Evolutionary conservation across 2,797 vertebrate genomes (phyloP).

Genomic region (Trichosurus vulpecula): DNA sequence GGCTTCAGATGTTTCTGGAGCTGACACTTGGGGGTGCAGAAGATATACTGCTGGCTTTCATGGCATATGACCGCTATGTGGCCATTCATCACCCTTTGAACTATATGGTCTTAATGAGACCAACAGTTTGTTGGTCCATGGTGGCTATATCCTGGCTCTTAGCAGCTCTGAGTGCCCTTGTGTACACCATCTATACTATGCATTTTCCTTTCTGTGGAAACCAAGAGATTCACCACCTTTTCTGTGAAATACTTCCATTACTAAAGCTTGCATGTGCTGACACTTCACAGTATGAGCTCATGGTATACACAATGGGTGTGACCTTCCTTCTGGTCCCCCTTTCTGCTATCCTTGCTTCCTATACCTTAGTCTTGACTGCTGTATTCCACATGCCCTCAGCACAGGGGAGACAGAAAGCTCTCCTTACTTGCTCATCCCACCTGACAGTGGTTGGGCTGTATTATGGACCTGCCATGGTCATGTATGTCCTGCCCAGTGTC

Average conservation of each 20-base stretch:
- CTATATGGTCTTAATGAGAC: constrained; percentile 71
- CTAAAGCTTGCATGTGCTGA: constrained; percentile 70
- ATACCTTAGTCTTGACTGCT: constrained; percentile 59
- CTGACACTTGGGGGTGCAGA: constrained; percentile 67
- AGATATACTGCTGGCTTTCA: constrained; percentile 76
- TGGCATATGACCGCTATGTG: constrained; percentile 80
- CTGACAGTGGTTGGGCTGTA: constrained; percentile 72
- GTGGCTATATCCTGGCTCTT: constrained; percentile 60
- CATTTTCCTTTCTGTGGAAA: constrained; percentile 64
- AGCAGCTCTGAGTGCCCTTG: constrained; percentile 54
- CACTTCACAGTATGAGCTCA: constrained; percentile 62
- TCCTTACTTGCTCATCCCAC: constrained; percentile 77
- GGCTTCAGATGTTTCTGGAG: constrained; percentile 75
- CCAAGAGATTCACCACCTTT: constrained; percentile 54
- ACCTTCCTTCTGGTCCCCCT: constrained; percentile 62
- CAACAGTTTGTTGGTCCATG: constrained; percentile 48
- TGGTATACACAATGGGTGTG: constrained; percentile 63
- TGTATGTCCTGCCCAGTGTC: constrained; percentile 68
- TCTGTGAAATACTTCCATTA: constrained; percentile 70
- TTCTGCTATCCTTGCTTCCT: constrained; percentile 64
- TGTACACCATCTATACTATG: constrained; percentile 61
- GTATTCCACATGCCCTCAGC: constrained; percentile 66
- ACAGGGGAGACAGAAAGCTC: constrained; percentile 71
- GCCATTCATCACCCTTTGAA: constrained; percentile 78
- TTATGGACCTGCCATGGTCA: constrained; percentile 68